A percentile compares a stretch with the other conserved stretches of the same genome.
phyloP scores from a whole-genome alignment of 1,140 invertebrate species.

The Zeugodacus cucurbitae region DNA sequence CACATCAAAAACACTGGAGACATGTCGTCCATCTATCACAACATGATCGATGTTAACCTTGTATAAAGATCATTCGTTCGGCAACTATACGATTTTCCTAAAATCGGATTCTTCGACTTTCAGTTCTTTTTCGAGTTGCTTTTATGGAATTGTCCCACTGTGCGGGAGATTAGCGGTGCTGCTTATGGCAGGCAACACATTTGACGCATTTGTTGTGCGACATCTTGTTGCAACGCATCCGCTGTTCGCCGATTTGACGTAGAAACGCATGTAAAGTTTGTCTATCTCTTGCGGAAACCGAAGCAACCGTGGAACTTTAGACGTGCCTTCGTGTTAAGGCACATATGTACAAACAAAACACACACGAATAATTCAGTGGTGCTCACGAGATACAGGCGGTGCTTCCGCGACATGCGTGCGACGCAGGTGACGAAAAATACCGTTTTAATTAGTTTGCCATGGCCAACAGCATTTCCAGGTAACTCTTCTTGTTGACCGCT shows the following conservation, averaged over 20 bases:
- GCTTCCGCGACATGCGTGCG: not conserved
- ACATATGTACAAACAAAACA: not conserved
- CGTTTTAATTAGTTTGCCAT: conserved; percentile 31
- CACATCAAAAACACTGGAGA: too few species aligned
- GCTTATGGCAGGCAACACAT: not conserved
- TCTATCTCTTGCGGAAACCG: not conserved
- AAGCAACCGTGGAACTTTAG: not conserved
- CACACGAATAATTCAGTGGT: not conserved
- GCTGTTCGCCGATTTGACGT: not conserved
- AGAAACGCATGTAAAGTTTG: not conserved
- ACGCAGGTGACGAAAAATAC: not conserved
- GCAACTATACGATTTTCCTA: too few species aligned
- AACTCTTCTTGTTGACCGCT: not conserved
- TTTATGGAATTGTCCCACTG: not conserved
- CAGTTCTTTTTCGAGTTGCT: too few species aligned
- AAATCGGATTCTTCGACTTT: too few species aligned
- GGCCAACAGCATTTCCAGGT: not conserved
- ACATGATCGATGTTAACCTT: too few species aligned
- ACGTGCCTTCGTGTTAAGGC: not conserved
- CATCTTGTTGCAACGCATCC: not conserved
- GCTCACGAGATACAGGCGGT: not conserved
- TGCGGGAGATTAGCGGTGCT: not conserved
- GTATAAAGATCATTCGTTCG: too few species aligned
- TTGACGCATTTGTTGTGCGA: not conserved
- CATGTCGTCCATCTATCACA: too few species aligned